Conservation (phyloP, 2,797 vertebrate genomes). For the Myotis daubentonii region DNA sequence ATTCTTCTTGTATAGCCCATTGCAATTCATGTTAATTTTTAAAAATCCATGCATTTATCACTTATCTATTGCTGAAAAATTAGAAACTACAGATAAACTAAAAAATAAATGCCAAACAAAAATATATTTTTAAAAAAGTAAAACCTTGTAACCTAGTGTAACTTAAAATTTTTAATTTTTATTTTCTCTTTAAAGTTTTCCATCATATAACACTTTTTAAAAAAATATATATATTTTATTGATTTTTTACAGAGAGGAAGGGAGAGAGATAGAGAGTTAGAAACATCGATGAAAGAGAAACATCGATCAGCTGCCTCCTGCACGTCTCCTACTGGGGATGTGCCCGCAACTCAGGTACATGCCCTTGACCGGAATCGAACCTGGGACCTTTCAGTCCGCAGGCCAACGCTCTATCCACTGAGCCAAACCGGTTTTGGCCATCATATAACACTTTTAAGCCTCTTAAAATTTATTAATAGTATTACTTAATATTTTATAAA, state of each 20-base stretch:
- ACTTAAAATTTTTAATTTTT: not conserved
- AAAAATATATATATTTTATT: no score
- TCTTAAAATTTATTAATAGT: constrained; percentile 2
- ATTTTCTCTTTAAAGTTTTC: not conserved
- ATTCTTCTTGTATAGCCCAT: not conserved
- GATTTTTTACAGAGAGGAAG: no score
- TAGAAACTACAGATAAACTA: not conserved
- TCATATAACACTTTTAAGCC: not conserved
- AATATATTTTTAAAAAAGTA: not conserved
- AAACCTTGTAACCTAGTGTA: not conserved
- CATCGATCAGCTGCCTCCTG: no score
- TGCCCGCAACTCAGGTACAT: no score
- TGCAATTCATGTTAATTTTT: not conserved
- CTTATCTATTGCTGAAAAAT: not conserved
- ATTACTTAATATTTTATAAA: not conserved
- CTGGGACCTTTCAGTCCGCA: no score
- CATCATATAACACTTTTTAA: not conserved
- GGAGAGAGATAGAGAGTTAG: no score
- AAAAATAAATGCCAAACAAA: not conserved
- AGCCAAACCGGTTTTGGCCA: no score
- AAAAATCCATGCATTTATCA: not conserved
- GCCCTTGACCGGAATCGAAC: no score
- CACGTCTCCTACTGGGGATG: no score
- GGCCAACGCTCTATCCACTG: no score
- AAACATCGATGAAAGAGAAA: no score